Evolutionary conservation across 2,113 vertebrate genomes (phyloP), one percentile per base, ranked within the genome.

Genomic region (Tichodroma muraria): DNA sequence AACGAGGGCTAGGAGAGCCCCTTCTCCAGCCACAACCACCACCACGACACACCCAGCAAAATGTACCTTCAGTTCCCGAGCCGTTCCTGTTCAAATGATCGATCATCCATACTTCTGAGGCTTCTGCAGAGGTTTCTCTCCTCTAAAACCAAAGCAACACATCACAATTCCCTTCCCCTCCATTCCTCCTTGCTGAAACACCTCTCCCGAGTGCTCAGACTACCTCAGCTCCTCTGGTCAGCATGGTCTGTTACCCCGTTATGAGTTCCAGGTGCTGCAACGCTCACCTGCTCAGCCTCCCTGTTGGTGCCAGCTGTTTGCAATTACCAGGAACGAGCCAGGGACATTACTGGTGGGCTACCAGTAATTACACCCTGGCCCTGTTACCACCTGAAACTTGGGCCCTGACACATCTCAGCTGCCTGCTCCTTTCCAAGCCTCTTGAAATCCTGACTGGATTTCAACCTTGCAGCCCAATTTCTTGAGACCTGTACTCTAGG

Each of bases 121-220:
- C 31, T 66, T 37, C 15, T 31, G 8, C 19, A 70, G 66, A 61
- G 7, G 8, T 45, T 85, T 53, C 23, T 66, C 27, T 63, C 18
- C 7, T 27, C 23, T 10, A 4, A 72, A 45, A 42, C 13, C 27
- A 12, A 61, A 88, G 9, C 2, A 73, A 21, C 4, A 5, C 0
- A 17, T 9, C 24, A 76, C 5, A 56, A 60, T 2, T 1, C 15
- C 25, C 15, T 24, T 17, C 25, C 15, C 27, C 7, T 8, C 16
- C 2, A 2, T 3, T 14, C 8, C 80, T 40, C 40, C 35, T 16
- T 33, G 1, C n/a, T 37, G 4, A 0, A 11, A 33, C 6, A 14
- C 13, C 11, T 30, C n/a, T 47, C 13, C 33, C 15, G 22, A 33
- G 1, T 0, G 0, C 37, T 8, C 35, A 19, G 3, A 5, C 21